A percentile compares a stretch with the other conserved stretches of the same genome.
Conservation (phyloP, 1,140 invertebrate genomes). For the Chlorops oryzae region DNA sequence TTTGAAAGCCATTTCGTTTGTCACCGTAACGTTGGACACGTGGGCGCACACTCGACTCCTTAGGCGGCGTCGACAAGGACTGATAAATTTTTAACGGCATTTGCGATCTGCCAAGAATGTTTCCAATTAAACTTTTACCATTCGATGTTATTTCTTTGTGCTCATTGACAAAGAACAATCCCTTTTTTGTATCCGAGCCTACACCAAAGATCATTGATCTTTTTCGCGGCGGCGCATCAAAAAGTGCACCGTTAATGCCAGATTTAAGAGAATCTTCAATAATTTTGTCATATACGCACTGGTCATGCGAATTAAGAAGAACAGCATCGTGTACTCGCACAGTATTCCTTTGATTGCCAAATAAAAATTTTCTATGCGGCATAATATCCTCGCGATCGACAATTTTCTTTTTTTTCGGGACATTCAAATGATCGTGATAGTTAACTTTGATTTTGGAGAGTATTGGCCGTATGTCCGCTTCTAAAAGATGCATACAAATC, state of each 20-base stretch:
- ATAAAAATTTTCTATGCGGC: conserved; percentile 75
- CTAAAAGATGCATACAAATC: conserved; percentile 78
- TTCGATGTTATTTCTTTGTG: conserved; percentile 63
- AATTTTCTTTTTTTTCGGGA: not conserved
- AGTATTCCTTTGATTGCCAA: conserved; percentile 63
- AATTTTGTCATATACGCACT: conserved; percentile 81
- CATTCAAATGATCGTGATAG: conserved; percentile 48
- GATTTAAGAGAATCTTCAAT: conserved; percentile 51
- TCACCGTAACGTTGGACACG: conserved; percentile 78
- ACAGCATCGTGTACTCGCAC: conserved; percentile 69
- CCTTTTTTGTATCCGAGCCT: conserved; percentile 78
- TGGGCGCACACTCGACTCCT: conserved; percentile 61
- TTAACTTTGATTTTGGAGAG: conserved; percentile 40
- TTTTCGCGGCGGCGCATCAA: conserved; percentile 68
- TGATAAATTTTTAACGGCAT: conserved; percentile 18
- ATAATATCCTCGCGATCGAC: too few species aligned
- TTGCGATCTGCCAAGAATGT: conserved; percentile 27
- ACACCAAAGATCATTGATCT: conserved; percentile 70
- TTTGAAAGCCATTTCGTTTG: conserved; percentile 62
- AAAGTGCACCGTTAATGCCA: conserved; percentile 50
- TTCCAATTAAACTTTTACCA: conserved; percentile 43
- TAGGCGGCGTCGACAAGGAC: conserved; percentile 45
- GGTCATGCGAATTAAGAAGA: conserved; percentile 67
- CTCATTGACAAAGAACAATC: conserved; percentile 85
- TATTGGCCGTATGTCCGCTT: conserved; percentile 69